Percentiles rank a stretch among this genome's conserved stretches.
These are phyloP conservation scores for Aradus depressus DNA, from an alignment of 2,888 invertebrate genomes.

Conservation along the genomic window DNA sequence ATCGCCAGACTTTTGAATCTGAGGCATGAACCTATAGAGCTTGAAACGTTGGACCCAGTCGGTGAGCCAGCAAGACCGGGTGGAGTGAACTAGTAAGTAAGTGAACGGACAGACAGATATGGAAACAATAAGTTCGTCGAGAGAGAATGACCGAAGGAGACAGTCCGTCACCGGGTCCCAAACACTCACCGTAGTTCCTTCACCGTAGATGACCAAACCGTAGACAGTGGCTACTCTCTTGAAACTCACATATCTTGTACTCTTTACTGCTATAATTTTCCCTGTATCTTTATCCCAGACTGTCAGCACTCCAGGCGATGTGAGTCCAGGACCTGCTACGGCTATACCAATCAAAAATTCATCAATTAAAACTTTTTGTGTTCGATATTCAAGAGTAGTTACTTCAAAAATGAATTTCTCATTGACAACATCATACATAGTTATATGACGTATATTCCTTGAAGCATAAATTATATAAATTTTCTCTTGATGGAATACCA, in stretches of 20 bases:
- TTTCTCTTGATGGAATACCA: conserved; percentile 11
- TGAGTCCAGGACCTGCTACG: conserved; percentile 21
- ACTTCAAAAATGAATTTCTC: conserved; percentile 22
- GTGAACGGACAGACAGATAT: conserved; percentile 15
- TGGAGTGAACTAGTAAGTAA: conserved; percentile 16
- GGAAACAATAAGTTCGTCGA: conserved; percentile 14
- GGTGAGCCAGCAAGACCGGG: conserved; percentile 5
- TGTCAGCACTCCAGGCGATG: conserved; percentile 21
- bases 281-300: conserved; percentile 23
- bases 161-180: conserved; percentile 22
- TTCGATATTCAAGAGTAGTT: conserved; percentile 22
- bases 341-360: conserved; percentile 19
- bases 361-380: conserved; percentile 20
- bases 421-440: conserved; percentile 14
- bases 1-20: conserved; percentile 16
- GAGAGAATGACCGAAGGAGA: conserved; percentile 14
- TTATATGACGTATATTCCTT: conserved; percentile 21
- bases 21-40: conserved; percentile 4
- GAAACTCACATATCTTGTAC: conserved; percentile 19
- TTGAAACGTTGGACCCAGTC: conserved; percentile 5
- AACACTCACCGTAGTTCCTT: conserved; percentile 18
- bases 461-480: conserved; percentile 25
- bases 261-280: conserved; percentile 7
- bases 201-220: conserved; percentile 20
- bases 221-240: conserved; percentile 15